A percentile compares a stretch with the other conserved stretches of the same genome.
phyloP scores from a whole-genome alignment of 2,797 vertebrate genomes.

The Pangasius larnaudii region DNA sequence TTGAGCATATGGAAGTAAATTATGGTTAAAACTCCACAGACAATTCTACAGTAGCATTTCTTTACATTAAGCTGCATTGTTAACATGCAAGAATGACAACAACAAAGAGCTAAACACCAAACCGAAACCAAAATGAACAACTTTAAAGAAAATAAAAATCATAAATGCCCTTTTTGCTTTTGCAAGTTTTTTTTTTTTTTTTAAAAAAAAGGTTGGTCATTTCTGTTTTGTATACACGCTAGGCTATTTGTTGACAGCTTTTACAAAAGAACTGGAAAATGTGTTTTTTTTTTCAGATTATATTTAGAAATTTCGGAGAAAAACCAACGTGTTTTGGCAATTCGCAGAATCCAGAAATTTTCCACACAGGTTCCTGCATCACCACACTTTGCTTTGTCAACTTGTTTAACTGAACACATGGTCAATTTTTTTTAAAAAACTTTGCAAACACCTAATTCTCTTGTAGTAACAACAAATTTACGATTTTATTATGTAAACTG shows the following conservation, averaged over 20 bases:
- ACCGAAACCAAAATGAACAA: not conserved
- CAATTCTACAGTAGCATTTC: not conserved
- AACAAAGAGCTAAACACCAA: not conserved
- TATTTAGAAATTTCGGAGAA: constrained; percentile 31
- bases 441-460: not conserved
- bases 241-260: constrained; percentile 18
- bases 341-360: constrained; percentile 38
- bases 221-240: constrained; percentile 35
- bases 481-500: constrained; percentile 35
- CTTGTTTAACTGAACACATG: constrained; percentile 36
- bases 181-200: too few species aligned
- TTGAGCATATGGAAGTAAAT: not conserved
- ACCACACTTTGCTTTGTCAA: constrained; percentile 25
- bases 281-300: constrained; percentile 3
- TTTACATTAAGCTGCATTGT: not conserved
- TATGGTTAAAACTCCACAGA: not conserved
- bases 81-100: not conserved
- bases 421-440: not conserved
- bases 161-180: not conserved
- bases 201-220: constrained; percentile 11
- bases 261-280: constrained; percentile 35
- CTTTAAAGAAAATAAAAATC: too few species aligned
- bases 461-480: constrained; percentile 42
- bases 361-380: constrained; percentile 25
- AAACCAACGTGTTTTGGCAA: not conserved